A percentile compares a stretch with the other conserved stretches of the same genome.
Conservation (phyloP, 2,113 vertebrate genomes). For the Leptocoma aspasia region DNA sequence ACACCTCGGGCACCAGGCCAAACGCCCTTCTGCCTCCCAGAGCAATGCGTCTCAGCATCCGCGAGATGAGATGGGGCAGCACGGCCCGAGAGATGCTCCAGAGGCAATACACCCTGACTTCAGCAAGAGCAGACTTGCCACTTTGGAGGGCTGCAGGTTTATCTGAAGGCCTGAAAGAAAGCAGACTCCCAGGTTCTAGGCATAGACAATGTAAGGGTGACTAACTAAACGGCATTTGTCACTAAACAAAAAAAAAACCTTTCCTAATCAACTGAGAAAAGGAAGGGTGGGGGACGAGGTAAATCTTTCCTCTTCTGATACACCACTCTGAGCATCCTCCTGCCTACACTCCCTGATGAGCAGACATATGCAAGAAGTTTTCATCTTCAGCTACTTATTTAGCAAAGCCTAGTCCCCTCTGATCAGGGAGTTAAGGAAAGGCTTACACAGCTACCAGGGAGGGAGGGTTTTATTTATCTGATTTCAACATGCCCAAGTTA, state of each 20-base stretch:
- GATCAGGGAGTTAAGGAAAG: conserved; percentile 48
- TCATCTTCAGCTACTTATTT: conserved; percentile 28
- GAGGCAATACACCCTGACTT: accelerated
- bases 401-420: conserved; percentile 21
- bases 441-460: conserved; percentile 37
- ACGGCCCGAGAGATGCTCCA: accelerated
- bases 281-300: neutral
- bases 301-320: neutral
- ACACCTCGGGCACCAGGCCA: neutral
- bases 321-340: neutral
- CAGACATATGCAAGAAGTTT: neutral
- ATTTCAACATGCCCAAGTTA: conserved; percentile 53
- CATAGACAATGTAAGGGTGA: neutral
- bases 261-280: neutral
- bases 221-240: neutral
- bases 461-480: conserved; percentile 55
- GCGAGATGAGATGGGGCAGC: neutral
- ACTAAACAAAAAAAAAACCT: neutral
- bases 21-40: neutral
- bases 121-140: neutral
- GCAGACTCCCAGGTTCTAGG: neutral
- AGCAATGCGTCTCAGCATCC: accelerated
- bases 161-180: neutral
- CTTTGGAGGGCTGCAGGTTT: neutral
- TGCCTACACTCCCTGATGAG: neutral